Conservation (phyloP, 2,888 invertebrate genomes). For the Nipponacmea schrenckii region DNA sequence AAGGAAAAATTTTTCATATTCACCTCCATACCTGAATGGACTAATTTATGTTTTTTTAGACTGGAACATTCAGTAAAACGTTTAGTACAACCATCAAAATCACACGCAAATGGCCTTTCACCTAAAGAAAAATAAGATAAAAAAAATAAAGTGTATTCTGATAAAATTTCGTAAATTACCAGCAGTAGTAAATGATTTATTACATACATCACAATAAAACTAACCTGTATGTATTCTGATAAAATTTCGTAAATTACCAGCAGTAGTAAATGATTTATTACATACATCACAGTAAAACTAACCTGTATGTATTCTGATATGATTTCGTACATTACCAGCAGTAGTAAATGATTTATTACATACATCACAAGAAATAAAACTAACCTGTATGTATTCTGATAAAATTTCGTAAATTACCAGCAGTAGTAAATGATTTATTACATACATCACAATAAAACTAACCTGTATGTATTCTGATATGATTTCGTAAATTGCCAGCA, state of each 20-base stretch:
- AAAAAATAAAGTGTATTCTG: neutral
- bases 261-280: slow-evolving; percentile 52
- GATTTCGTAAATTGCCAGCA: slow-evolving; percentile 54
- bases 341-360: slow-evolving; percentile 54
- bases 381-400: slow-evolving; percentile 48
- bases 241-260: slow-evolving; percentile 55
- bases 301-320: slow-evolving; percentile 51
- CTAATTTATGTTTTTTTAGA: slow-evolving; percentile 55
- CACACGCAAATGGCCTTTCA: slow-evolving; percentile 56
- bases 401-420: slow-evolving; percentile 55
- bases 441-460: slow-evolving; percentile 25
- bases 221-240: slow-evolving; percentile 48
- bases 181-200: too few species aligned
- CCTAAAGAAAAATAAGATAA: slow-evolving; percentile 37
- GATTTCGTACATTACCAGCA: slow-evolving; percentile 54
- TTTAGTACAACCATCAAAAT: slow-evolving; percentile 43
- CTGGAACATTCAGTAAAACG: slow-evolving; percentile 60
- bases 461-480: slow-evolving; percentile 51
- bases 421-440: slow-evolving; percentile 52
- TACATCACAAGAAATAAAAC: slow-evolving; percentile 12
- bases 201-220: too few species aligned
- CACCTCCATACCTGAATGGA: slow-evolving; percentile 52
- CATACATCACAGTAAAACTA: slow-evolving; percentile 25
- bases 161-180: neutral
- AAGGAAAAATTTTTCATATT: too few species aligned